Evolutionary conservation across 2,113 vertebrate genomes (phyloP), one percentile per base, ranked within the genome.

Genomic region (Perognathus longimembris): DNA sequence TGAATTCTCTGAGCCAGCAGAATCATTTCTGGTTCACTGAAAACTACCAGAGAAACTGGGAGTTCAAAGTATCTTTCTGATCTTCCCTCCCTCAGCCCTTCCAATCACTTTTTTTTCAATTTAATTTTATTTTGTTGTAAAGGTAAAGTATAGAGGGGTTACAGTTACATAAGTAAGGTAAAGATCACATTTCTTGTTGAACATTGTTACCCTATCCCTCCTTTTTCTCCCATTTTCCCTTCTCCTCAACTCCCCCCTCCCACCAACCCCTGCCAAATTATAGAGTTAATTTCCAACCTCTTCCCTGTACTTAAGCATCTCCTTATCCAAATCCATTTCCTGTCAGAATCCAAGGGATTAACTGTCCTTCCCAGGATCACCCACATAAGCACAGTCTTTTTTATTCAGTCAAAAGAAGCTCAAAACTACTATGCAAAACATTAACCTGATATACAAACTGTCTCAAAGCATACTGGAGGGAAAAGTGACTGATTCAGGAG

Each of bases 281-380:
- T n/a, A n/a, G n/a, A n/a, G n/a, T n/a, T n/a, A n/a, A n/a, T n/a
- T n/a, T n/a, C 14, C 42, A 57, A 8, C 45, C 8, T 86, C 30
- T 64, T 69, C 14, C 11, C 3, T 3, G 32, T 67, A 64, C 20
- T 22, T n/a, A 92, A 77, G 6, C 1, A 40, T 5, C 70, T 57
- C 7, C 18, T 64, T 88, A 40, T 88, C 32, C 54, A 92, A 86
- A 87, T 76, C 28, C 32, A 12, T 87, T 86, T 63, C 57, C 40
- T 82, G 20, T 45, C 24, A 20, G 87, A 76, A 79, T 45, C 15
- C 45, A 24, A 22, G 14, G 28, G 18, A 69, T 78, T 59, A 74
- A 7, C 1, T 69, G 17, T 26, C 2, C 34, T 84, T 73, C 24
- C 5, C 9, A 77, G 22, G 30, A 61, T 75, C 59, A 95, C 7